Evolutionary conservation across 1,140 invertebrate species (phyloP), one percentile per base, ranked within the genome.

Genomic region (Oscheius sp.): DNA sequence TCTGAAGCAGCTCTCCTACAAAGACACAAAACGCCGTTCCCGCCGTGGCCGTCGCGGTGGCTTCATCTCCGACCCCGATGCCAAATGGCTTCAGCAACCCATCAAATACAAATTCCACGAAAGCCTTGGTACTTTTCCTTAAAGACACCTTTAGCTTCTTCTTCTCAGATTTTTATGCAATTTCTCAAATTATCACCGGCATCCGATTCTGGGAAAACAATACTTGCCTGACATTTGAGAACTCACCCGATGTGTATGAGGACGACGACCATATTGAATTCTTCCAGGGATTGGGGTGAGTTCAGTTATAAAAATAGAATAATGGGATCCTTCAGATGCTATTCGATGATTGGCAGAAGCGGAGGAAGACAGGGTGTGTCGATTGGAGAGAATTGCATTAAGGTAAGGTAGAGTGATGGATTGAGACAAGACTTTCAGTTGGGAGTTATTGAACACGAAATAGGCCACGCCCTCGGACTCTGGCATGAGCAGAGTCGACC

Each of bases 391-490:
- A 79, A 78, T 38, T 82, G 81, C 70, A 78, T 82, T 36, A 78
- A 79, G 55, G 79, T 81, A 73, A 58, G 29, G 7, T n/a, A 18
- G 34, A 13, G 7, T 18, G 46, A 62, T 20, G 28, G 29, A 31
- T 55, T 29, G 15, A 76, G n/a, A 31, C 31, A 70, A 64, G 59
- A 73, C 49, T 76, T 83, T 67, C 36, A 80, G 79, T 42, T 77
- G 26, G 82, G 82, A 31, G 73, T 84, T 26, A 79, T 83, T 52
- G 78, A 82, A 59, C 87, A 88, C 73, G 87, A 88, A 75, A 82
- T 88, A n/a, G 87, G 86, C 3, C 87, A 88, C 75, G 82, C 85
- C 0, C 77, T 87, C 23, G 87, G 87, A 4, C 71, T 82, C 28
- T 82, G 80, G 82, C 87, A 87, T 74, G 86, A 87, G 70, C 87